phyloP scores from a whole-genome alignment of 2,113 vertebrate genomes.

The Chionomys nivalis region DNA sequence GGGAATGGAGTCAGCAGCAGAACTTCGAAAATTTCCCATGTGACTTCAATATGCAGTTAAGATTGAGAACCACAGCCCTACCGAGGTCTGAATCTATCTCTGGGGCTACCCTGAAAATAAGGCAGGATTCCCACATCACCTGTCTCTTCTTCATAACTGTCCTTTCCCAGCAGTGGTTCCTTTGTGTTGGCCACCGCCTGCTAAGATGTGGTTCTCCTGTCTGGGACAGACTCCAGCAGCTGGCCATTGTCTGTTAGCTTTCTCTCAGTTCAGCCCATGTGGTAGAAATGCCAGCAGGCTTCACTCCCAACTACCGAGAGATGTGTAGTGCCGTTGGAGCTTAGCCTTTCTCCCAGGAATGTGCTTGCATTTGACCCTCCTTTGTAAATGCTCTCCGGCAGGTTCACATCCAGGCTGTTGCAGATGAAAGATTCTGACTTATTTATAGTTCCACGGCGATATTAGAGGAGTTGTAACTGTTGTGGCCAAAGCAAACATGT shows the following conservation, averaged over 20 bases:
- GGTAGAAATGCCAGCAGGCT: background rate
- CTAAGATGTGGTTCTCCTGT: background rate
- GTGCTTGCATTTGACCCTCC: no score
- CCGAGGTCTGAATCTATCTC: background rate
- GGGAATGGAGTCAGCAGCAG: background rate
- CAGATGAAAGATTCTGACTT: background rate
- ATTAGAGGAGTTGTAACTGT: background rate
- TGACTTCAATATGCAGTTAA: background rate
- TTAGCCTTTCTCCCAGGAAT: background rate
- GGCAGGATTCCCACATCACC: background rate
- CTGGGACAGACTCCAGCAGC: background rate
- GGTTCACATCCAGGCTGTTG: background rate
- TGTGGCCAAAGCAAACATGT: background rate
- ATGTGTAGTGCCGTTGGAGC: rapidly evolving
- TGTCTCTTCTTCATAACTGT: background rate
- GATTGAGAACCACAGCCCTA: rapidly evolving
- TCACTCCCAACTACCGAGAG: rapidly evolving
- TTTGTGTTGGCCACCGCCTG: background rate
- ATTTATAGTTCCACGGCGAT: background rate
- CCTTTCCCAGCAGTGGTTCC: background rate
- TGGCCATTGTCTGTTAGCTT: no score
- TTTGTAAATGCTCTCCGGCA: rapidly evolving
- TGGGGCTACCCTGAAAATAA: rapidly evolving
- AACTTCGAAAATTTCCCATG: background rate
- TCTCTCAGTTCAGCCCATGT: background rate